phyloP scores from a whole-genome alignment of 1,140 invertebrate species.

The Trinorchestia longiramus region DNA sequence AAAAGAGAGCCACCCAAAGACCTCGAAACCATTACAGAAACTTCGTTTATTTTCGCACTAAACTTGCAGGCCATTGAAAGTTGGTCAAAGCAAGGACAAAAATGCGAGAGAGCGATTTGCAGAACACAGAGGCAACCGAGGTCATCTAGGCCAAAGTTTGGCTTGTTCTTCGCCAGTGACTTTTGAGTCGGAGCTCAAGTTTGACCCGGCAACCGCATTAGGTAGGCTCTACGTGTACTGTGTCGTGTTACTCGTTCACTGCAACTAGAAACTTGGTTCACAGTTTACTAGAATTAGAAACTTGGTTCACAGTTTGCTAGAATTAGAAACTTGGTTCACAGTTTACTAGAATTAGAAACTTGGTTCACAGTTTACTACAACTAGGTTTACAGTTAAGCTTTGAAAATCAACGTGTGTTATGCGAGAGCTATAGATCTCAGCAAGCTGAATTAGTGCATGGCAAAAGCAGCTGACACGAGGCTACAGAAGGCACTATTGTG shows the following conservation, averaged over 20 bases:
- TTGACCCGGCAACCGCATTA: conserved; percentile 18
- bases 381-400: too few species aligned
- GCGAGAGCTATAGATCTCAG: too few species aligned
- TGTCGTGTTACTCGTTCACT: neutral
- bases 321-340: too few species aligned
- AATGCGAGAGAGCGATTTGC: conserved; percentile 34
- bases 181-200: neutral
- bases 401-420: too few species aligned
- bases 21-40: conserved; percentile 7
- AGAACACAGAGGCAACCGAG: neutral
- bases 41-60: conserved; percentile 10
- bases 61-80: conserved; percentile 20
- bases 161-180: conserved; percentile 26
- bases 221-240: neutral
- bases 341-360: too few species aligned
- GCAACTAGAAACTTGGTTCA: neutral
- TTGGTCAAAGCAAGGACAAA: conserved; percentile 22
- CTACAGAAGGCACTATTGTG: too few species aligned
- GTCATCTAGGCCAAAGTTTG: conserved; percentile 16
- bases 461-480: too few species aligned
- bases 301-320: too few species aligned
- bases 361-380: too few species aligned
- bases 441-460: too few species aligned
- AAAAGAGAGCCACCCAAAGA: neutral
- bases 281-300: too few species aligned